A percentile compares a stretch with the other conserved stretches of the same genome.
Conservation (phyloP, 53 echinoderm and acorn worm genomes). For the Arbacia lixula region DNA sequence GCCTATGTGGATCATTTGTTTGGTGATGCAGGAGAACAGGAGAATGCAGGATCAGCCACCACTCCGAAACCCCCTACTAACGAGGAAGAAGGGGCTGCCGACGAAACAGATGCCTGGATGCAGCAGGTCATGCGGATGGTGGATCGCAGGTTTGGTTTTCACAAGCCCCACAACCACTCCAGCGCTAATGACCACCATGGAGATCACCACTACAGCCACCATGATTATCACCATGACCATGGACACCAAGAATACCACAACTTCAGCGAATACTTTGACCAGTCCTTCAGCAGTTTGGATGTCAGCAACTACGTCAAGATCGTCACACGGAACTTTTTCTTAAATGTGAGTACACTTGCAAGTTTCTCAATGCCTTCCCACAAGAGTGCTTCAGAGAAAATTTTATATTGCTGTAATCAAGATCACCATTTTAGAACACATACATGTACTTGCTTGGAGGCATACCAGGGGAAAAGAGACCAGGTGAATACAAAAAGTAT, state of each 20-base stretch:
- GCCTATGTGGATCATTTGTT: neutral
- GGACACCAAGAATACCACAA: neutral
- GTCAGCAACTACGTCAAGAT: conserved; percentile 27
- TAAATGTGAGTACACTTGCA: conserved; percentile 40
- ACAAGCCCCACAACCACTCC: conserved; percentile 2
- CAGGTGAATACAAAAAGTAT: too few relatives aligned
- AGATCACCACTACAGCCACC: conserved; percentile 1
- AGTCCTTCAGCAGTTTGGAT: conserved; percentile 6
- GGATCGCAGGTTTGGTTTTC: conserved; percentile 13
- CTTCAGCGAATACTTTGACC: conserved; percentile 17
- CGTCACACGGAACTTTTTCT: conserved; percentile 48
- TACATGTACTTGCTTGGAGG: too few relatives aligned
- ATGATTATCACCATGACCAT: conserved; percentile 5
- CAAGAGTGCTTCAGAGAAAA: too few relatives aligned
- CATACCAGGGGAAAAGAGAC: too few relatives aligned
- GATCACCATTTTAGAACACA: too few relatives aligned
- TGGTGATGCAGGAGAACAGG: too few relatives aligned
- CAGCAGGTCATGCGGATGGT: conserved; percentile 13
- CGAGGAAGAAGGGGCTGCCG: neutral
- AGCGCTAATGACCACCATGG: conserved; percentile 20
- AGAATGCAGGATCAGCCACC: too few relatives aligned
- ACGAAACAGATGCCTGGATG: conserved; percentile 1
- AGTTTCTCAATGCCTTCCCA: too few relatives aligned
- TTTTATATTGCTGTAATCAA: too few relatives aligned
- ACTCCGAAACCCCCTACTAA: too few relatives aligned